Base-by-base conservation (phyloP, 2,888 invertebrate species). In the Sylvicola fuscatus region DNA sequence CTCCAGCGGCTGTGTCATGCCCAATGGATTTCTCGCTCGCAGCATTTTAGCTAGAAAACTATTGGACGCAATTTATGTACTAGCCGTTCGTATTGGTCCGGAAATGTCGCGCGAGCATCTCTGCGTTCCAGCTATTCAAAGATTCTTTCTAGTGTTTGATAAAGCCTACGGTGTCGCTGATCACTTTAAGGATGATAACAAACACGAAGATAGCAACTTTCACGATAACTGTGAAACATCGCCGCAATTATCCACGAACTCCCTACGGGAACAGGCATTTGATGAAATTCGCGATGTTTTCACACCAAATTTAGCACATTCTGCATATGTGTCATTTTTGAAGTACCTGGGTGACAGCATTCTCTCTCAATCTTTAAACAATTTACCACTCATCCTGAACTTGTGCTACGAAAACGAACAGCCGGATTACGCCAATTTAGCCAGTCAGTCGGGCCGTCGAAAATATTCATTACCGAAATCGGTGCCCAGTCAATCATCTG, bases 251-350 rank as follows among this genome's bases (percentile, higher is more conserved):
- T 35, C 47, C 14, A 40, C 43, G 12, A 40, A 44, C 5, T 28
- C 21, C 6, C 8, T 13, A 3, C 7, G 21, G 3, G 36, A 35
- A 17, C 47, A 72, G 68, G 81, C 77, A 2, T 63, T 77, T 46
- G 76, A 82, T 45, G 90, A 93, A 57, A 60, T 93, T 17, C 65
- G 70, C 29, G 62, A 72, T 48, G 86, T 87, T 1, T 90, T 93
- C 53, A 80, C 80, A 13, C 69, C 79, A 3, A 78, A 82, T 50
- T 61, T 95, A 40, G 93, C 93, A 1, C 75, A 86, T 49, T 68
- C 72, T 36, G 71, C 86, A 1, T 93, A 89, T 54, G 59, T 73
- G 14, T 67, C 75, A 1, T 81, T 87, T 50, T 64, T 73, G 31
- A 73, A 73, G 45, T 72, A 79, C 44, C 64, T 84, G 7, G 81